Base-by-base conservation (phyloP, 2,888 invertebrate species). In the Megaustenia siamemsis region DNA sequence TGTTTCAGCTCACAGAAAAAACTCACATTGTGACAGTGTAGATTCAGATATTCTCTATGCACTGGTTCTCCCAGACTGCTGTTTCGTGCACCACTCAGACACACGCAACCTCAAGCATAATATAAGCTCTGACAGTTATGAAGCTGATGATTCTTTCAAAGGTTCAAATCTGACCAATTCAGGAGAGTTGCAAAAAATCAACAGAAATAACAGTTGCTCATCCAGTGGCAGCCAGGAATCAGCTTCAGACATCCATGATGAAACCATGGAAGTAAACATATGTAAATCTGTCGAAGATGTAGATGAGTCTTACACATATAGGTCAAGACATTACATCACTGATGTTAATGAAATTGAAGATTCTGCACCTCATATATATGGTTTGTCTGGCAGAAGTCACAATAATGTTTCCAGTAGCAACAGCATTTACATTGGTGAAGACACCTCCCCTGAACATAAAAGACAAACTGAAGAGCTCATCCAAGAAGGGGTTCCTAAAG, bases 11-110 rank as follows among this genome's bases (percentile, higher is more conserved):
- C 89, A 90, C 85, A 86, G 91, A 45, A 89, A 89, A 82, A 88
- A 88, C 40, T 89, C 89, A 66, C 86, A 88, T n/a, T 86, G 87
- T 45, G 89, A 90, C 66, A 56, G 40, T 75, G 88, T 92, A 5
- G 91, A 92, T 71, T 88, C 90, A 8, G 89, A 89, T 28, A 87
- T 89, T 0, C 84, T 87, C 68, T 90, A 90, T 38, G 92, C 91
- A 12, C 85, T 91, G 32, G 89, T 91, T 73, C 85, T 92, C 80
- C 91, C 91, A 68, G 92, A 92, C 84, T 86, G 90, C 43, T 91
- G 91, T 83, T 92, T 90, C 85, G 87, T 91, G 8, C 83, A 78
- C 38, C 76, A 78, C 24, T 82, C 86, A 75, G 86, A 87, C 40
- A 53, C 83, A 6, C 1, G 8, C 4, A 43, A 28, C 18, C 32